Conservation (phyloP, 2,888 invertebrate species). For the Cantharis rustica region DNA sequence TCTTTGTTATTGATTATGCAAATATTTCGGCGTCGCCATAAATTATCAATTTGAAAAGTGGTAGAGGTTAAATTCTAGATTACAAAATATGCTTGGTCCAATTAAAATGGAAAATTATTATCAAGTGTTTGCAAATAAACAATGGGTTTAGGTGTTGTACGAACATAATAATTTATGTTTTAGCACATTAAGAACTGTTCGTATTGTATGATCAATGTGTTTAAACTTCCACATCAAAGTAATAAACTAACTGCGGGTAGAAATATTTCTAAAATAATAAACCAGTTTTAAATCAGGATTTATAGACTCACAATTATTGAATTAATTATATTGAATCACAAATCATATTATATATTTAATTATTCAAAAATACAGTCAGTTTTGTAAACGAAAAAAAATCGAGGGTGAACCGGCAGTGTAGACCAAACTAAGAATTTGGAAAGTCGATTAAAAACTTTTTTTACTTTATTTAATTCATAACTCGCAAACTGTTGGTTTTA, state of each 20-base stretch:
- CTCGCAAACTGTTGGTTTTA: no score
- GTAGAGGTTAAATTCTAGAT: not conserved
- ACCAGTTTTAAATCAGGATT: slow-evolving; percentile 16
- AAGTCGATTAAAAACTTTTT: no score
- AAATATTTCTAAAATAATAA: slow-evolving; percentile 14
- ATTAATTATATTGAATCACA: not conserved
- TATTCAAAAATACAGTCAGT: not conserved
- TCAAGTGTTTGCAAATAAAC: not conserved
- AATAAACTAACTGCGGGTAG: slow-evolving; percentile 18
- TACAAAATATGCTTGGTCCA: not conserved
- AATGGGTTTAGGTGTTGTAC: slow-evolving; percentile 8
- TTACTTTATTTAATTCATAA: no score
- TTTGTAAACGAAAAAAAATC: not conserved
- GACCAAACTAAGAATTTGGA: no score
- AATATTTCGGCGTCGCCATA: not conserved
- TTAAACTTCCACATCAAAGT: slow-evolving; percentile 15
- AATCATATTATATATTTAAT: not conserved
- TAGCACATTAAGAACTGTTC: slow-evolving; percentile 14
- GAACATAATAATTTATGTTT: slow-evolving; percentile 12
- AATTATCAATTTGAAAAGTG: not conserved
- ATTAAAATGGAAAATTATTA: slow-evolving; percentile 1
- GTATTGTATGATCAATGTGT: slow-evolving; percentile 14
- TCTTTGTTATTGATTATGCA: slow-evolving; percentile 1
- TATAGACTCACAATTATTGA: slow-evolving; percentile 1
- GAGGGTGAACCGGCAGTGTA: not conserved